Base-by-base conservation (phyloP, 2,113 vertebrate genomes). In the Cynocephalus volans region DNA sequence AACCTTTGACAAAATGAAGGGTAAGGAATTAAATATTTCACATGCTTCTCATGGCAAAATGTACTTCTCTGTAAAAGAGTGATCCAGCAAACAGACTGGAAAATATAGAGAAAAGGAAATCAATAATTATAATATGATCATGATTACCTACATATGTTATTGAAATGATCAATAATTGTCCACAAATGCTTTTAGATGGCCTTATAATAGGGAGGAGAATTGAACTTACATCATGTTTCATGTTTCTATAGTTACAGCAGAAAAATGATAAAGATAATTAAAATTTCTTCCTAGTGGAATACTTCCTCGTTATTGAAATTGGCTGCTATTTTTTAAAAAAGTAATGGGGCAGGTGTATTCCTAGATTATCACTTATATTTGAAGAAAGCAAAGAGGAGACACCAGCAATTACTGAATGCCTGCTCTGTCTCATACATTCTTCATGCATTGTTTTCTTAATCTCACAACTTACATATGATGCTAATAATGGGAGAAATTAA, bases 11-110 rank as follows among this genome's bases (percentile, higher is more conserved):
- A 72, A 96, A 77, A 85, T 93, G 98, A 97, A 77, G 69, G 93
- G 79, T 96, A 97, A 96, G 79, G 89, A 93, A 72, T 98, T 98
- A 96, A 96, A 94, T 92, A 96, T 92, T 97, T 98, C 82, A 95
- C 94, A 94, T 23, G 26, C 13, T 95, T 97, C 0, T 0, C 90
- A 56, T 95, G 77, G 72, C 91, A 81, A 90, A 97, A 98, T 72
- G 82, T 96, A 73, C 79, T 88, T 97, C 84, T 97, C 76, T 84
- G 15, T 70, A 92, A 95, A 96, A 86, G 50, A 91, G n/a, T 52
- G 96, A 96, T 96, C 58, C 52, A 91, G 67, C 73, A 96, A 98
- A 98, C 79, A 79, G 76, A 96, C 48, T 93, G 80, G n/a, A 98
- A 97, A 45, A 97, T 96, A 18, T 48, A 97, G 70, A 95, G 65